Evolutionary conservation across 2,888 invertebrate species (phyloP), one percentile per base, ranked within the genome.

Genomic region (Drosophila mimica): DNA sequence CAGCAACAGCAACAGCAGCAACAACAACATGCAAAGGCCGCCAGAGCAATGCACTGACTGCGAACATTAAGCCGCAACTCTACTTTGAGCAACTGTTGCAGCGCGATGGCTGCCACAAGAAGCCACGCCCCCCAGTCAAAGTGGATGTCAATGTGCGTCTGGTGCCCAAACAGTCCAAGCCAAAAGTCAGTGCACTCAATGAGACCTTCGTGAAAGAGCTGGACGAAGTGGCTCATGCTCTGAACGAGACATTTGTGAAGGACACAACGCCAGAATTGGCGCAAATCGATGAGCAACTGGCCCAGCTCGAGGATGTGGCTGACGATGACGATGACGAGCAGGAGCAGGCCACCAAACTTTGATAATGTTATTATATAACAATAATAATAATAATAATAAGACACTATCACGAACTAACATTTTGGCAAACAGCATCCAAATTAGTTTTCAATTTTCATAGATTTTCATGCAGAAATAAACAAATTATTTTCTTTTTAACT

Each of bases 121-220:
- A 83, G 72, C 83, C 82, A 51, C 89, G 91, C 0, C 83, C 84
- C 93, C 96, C 96, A 62, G 95, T 96, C 84, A 96, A 96, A 94
- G 95, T 96, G 93, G 96, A 96, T 92, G 96, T 96, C 90, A 96
- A 95, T 93, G 96, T 96, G 76, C 96, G 96, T 92, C 94, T 96
- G 92, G 95, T 96, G 92, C 95, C 96, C 74, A 96, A 96, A 76
- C 90, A 92, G 75, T 54, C 70, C 1, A 74, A 69, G 61, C 38
- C 66, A 11, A 79, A 74, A 73, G 68, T 59, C 54, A 68, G 20
- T 15, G 67, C 31, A 17, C 61, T 89, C 0, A 85, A 89, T 34
- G 83, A 89, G 25, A 87, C 78, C 6, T 89, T 87, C 52, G 79
- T 89, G 8, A 75, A 88, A 52, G 87, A 87, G 56, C 34, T 89